These are phyloP conservation scores for Varanus salvator DNA, from an alignment of 2,113 vertebrate genomes.

Conservation along the genomic window DNA sequence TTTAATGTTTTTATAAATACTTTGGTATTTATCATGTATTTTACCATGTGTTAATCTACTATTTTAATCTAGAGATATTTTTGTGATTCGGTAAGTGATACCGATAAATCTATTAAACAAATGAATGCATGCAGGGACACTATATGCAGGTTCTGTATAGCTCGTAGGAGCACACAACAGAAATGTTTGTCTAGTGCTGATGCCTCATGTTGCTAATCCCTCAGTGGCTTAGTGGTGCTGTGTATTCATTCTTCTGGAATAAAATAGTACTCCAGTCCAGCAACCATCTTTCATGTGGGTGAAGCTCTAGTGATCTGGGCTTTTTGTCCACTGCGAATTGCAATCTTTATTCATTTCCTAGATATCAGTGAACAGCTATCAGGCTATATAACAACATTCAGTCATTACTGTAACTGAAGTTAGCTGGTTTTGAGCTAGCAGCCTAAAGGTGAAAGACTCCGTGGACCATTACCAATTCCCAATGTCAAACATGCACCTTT, in stretches of 20 bases:
- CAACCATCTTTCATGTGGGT: neutral
- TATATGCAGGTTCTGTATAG: neutral
- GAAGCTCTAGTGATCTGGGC: constrained; percentile 22
- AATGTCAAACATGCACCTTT: neutral
- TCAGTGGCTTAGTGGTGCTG: neutral
- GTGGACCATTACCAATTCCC: constrained; percentile 35
- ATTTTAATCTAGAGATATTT: too few species aligned
- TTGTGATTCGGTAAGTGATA: too few species aligned
- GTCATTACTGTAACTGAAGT: constrained; percentile 32
- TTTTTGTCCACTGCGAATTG: constrained; percentile 7
- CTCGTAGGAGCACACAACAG: neutral
- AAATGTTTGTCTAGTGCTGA: constrained; percentile 7
- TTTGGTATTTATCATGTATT: too few species aligned
- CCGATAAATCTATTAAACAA: too few species aligned
- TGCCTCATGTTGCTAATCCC: constrained; percentile 19
- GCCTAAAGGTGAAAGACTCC: constrained; percentile 34
- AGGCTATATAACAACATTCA: constrained; percentile 25
- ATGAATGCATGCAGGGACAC: neutral
- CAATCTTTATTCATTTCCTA: constrained; percentile 9
- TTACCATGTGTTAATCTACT: too few species aligned
- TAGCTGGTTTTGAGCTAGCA: constrained; percentile 38
- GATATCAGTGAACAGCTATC: constrained; percentile 32
- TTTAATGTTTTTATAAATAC: too few species aligned
- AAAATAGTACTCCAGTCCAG: constrained; percentile 11
- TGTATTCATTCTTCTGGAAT: neutral